Conservation (phyloP, 2,113 vertebrate species). For the Monarcha castaneiventris region DNA sequence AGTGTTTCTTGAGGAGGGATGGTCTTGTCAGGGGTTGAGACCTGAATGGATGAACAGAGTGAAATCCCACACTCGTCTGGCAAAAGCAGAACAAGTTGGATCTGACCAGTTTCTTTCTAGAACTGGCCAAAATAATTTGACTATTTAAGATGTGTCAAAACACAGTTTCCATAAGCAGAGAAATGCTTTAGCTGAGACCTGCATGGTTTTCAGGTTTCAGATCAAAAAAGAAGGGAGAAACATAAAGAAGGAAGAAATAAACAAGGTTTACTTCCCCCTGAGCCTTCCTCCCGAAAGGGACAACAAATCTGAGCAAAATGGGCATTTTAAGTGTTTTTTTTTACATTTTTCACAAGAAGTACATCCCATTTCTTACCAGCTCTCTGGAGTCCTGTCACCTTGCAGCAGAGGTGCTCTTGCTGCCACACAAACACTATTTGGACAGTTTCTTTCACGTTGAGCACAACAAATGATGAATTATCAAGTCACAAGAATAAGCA, state of each 20-base stretch:
- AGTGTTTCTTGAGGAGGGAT: neutral
- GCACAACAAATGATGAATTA: neutral
- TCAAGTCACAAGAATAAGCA: neutral
- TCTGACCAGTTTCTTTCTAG: neutral
- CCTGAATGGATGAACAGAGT: neutral
- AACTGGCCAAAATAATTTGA: neutral
- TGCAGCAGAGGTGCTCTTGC: neutral
- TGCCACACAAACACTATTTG: neutral
- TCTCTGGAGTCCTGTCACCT: neutral
- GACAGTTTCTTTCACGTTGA: neutral
- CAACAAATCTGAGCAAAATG: neutral
- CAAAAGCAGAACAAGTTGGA: neutral
- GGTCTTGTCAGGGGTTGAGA: neutral
- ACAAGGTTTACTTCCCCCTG: neutral
- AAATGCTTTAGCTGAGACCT: neutral
- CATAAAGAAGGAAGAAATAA: neutral
- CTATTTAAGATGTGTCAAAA: neutral
- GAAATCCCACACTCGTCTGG: neutral
- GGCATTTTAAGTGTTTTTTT: neutral
- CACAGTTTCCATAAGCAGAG: neutral
- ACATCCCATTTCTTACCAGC: neutral
- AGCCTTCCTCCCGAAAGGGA: neutral
- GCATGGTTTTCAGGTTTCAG: neutral
- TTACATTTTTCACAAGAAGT: neutral
- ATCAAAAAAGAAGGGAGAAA: neutral